phyloP scores from a whole-genome alignment of 1,140 invertebrate species.

The Mycetomoellerius zeteki region DNA sequence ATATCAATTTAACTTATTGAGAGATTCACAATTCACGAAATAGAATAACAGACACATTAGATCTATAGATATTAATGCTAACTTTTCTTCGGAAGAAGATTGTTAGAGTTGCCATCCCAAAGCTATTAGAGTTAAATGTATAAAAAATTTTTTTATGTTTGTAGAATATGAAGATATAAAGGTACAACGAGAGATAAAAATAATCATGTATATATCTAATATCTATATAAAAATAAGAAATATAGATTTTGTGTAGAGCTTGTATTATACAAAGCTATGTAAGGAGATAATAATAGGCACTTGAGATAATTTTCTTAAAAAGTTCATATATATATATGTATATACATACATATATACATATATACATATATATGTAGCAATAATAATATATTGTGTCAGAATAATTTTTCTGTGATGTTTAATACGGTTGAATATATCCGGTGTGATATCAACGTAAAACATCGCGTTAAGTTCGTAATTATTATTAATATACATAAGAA shows the following conservation, averaged over 20 bases:
- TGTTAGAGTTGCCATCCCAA: slow-evolving; percentile 50
- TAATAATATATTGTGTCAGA: slow-evolving; percentile 55
- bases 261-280: slow-evolving; percentile 63
- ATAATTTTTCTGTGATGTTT: slow-evolving; percentile 66
- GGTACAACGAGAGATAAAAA: slow-evolving; percentile 66
- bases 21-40: slow-evolving; percentile 1
- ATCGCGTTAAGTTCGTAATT: slow-evolving; percentile 1
- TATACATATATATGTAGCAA: slow-evolving; percentile 25
- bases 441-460: slow-evolving; percentile 25
- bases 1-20: slow-evolving; percentile 32
- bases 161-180: slow-evolving; percentile 67
- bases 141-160: slow-evolving; percentile 70
- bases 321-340: slow-evolving; percentile 15
- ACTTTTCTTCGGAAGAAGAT: slow-evolving; percentile 38
- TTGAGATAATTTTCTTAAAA: slow-evolving; percentile 51
- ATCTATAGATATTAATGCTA: slow-evolving; percentile 46
- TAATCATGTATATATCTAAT: slow-evolving; percentile 58
- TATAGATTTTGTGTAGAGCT: slow-evolving; percentile 68
- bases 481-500: slow-evolving; percentile 32
- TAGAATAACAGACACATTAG: slow-evolving; percentile 29
- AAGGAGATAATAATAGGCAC: slow-evolving; percentile 33
- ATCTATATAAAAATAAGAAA: slow-evolving; percentile 49
- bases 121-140: slow-evolving; percentile 65
- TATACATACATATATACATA: neutral
- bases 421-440: slow-evolving; percentile 19